Evolutionary conservation across 2,797 vertebrate species (phyloP).

Genomic region (Moxostoma hubbsi): DNA sequence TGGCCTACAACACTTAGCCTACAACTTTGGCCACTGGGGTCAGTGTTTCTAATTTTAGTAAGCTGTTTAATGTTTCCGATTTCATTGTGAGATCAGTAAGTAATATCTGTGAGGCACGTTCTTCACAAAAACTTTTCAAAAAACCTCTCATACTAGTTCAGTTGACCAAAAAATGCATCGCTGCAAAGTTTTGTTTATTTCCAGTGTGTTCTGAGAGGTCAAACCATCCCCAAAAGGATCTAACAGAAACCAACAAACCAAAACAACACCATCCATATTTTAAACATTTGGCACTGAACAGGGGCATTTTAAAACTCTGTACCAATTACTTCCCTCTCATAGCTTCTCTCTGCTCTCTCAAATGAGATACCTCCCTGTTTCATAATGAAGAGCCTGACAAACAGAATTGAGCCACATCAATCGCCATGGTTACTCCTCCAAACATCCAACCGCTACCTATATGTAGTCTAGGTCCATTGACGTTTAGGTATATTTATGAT

Average conservation of each 20-base stretch:
- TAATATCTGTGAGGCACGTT: neutral
- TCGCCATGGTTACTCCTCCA: conserved; percentile 35
- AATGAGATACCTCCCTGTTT: conserved; percentile 60
- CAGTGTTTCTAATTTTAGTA: too few relatives aligned
- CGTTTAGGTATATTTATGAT: conserved; percentile 18
- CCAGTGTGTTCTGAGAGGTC: conserved; percentile 77
- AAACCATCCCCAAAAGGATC: conserved; percentile 76
- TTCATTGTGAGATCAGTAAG: too few relatives aligned
- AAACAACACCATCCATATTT: conserved; percentile 86
- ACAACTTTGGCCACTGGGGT: too few relatives aligned
- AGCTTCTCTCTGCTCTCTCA: conserved; percentile 63
- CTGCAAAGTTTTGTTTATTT: conserved; percentile 78
- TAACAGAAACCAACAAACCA: conserved; percentile 77
- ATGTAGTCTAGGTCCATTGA: neutral
- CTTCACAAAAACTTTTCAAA: conserved; percentile 64
- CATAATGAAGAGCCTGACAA: conserved; percentile 50
- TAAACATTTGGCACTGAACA: conserved; percentile 79
- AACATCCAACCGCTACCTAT: neutral
- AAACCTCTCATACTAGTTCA: conserved; percentile 39
- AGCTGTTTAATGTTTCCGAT: too few relatives aligned
- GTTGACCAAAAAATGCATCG: conserved; percentile 46
- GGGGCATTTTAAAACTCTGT: conserved; percentile 75
- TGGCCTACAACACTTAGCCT: too few relatives aligned
- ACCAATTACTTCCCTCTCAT: conserved; percentile 82
- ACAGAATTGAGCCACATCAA: conserved; percentile 34